Conservation (phyloP, 2,888 invertebrate genomes). For the Autographa gamma region DNA sequence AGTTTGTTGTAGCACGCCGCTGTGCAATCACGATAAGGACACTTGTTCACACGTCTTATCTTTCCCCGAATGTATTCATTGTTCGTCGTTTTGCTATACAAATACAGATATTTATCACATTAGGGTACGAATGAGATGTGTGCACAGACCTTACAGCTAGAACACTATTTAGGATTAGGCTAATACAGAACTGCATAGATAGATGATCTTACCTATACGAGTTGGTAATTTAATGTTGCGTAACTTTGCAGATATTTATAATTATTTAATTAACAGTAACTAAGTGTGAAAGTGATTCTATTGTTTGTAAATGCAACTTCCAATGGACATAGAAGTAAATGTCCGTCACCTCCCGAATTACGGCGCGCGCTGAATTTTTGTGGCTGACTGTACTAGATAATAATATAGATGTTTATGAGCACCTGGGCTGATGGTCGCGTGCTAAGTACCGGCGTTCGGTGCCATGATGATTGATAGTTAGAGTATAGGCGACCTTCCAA, state of each 20-base stretch:
- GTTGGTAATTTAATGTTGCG: neutral
- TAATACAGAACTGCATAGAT: slow-evolving; percentile 32
- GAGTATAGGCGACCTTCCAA: slow-evolving; percentile 72
- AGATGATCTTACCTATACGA: neutral
- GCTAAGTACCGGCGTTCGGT: slow-evolving; percentile 63
- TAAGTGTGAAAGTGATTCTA: neutral
- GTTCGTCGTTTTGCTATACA: neutral
- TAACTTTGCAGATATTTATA: too few species aligned
- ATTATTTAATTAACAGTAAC: too few species aligned
- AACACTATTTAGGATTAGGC: slow-evolving; percentile 55
- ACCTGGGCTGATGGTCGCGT: slow-evolving; percentile 64
- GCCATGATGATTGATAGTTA: slow-evolving; percentile 75
- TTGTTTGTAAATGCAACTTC: neutral
- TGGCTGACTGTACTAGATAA: slow-evolving; percentile 29
- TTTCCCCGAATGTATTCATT: neutral
- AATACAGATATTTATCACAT: neutral
- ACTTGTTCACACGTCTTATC: slow-evolving; percentile 4
- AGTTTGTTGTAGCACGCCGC: slow-evolving; percentile 71
- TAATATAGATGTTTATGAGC: slow-evolving; percentile 44
- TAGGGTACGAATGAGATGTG: neutral
- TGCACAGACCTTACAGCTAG: slow-evolving; percentile 27
- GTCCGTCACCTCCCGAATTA: neutral
- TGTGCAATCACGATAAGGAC: slow-evolving; percentile 56
- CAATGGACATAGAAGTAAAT: neutral
- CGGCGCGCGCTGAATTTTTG: neutral